Conservation (phyloP, 2,113 vertebrate genomes). For the Theristicus caerulescens region DNA sequence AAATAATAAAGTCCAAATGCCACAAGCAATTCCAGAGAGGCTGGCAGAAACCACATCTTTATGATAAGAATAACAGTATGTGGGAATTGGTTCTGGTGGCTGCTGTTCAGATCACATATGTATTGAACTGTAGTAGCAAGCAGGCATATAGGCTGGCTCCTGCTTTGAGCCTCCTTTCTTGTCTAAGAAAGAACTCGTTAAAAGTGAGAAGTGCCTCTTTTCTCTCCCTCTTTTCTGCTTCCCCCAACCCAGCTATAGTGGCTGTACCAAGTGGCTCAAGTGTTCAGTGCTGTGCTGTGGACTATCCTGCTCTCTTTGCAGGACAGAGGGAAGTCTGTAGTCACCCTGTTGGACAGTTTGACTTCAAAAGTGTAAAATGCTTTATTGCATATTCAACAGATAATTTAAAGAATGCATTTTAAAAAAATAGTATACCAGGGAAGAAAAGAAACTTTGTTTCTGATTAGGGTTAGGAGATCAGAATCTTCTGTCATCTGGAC, state of each 20-base stretch:
- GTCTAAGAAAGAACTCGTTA: not conserved
- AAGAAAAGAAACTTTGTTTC: not conserved
- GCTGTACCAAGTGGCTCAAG: not conserved
- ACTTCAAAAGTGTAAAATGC: not conserved
- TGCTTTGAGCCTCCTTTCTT: not conserved
- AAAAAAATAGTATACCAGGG: not conserved
- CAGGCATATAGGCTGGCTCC: not conserved
- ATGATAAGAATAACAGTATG: not conserved
- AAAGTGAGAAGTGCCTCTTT: not conserved
- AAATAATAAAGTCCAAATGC: not conserved
- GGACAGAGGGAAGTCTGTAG: not conserved
- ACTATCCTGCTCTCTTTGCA: not conserved
- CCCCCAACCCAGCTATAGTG: not conserved
- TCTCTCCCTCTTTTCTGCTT: not conserved
- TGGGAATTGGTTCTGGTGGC: not conserved
- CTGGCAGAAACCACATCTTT: not conserved
- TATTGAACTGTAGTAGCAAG: not conserved
- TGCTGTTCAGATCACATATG: fast-evolving
- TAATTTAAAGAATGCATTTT: not conserved
- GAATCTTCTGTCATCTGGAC: not conserved
- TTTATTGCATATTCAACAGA: not conserved
- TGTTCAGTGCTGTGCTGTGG: not conserved
- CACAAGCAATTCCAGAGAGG: not conserved
- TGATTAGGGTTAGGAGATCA: not conserved
- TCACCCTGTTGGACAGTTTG: not conserved